A percentile compares a stretch with the other conserved stretches of the same genome.
Evolutionary conservation across 2,888 invertebrate genomes (phyloP).

Genomic region (Eristalis tenax): DNA sequence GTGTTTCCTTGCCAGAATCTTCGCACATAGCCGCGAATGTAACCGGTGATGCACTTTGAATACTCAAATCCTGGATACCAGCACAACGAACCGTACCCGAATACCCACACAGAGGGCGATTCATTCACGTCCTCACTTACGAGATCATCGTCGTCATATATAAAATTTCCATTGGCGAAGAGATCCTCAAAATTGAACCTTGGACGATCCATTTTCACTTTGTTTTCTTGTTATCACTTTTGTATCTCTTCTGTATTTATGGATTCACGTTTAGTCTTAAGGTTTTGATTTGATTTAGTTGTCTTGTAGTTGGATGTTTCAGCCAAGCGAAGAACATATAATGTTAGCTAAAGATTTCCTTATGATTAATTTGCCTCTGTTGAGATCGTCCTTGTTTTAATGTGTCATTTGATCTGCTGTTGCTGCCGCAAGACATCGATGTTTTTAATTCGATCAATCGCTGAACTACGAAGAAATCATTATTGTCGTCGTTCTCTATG

Average conservation of each 20-base stretch:
- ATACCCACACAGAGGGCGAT: conserved; percentile 87
- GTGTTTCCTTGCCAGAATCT: conserved; percentile 97
- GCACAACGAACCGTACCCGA: conserved; percentile 97
- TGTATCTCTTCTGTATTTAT: neutral
- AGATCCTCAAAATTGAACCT: conserved; percentile 77
- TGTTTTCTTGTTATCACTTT: neutral
- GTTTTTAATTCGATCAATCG: conserved; percentile 38
- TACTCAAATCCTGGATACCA: conserved; percentile 97
- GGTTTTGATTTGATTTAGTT: neutral
- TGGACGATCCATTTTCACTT: conserved; percentile 53
- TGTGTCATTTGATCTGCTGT: conserved; percentile 31
- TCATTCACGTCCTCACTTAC: conserved; percentile 62
- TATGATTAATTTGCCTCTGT: conserved; percentile 43
- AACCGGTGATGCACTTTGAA: conserved; percentile 90
- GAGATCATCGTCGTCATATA: conserved; percentile 69
- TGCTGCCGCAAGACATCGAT: conserved; percentile 73
- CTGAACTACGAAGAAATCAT: conserved; percentile 34
- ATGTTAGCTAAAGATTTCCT: conserved; percentile 72
- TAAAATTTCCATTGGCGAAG: conserved; percentile 76
- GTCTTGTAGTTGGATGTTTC: neutral
- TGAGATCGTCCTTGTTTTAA: conserved; percentile 66
- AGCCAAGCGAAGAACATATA: conserved; percentile 15
- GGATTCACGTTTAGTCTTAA: neutral
- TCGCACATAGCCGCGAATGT: conserved; percentile 87
- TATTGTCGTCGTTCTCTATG: neutral